Evolutionary conservation across 2,797 vertebrate species (phyloP), one percentile per base, ranked within the genome.

Genomic region (Typhlichthys subterraneus): DNA sequence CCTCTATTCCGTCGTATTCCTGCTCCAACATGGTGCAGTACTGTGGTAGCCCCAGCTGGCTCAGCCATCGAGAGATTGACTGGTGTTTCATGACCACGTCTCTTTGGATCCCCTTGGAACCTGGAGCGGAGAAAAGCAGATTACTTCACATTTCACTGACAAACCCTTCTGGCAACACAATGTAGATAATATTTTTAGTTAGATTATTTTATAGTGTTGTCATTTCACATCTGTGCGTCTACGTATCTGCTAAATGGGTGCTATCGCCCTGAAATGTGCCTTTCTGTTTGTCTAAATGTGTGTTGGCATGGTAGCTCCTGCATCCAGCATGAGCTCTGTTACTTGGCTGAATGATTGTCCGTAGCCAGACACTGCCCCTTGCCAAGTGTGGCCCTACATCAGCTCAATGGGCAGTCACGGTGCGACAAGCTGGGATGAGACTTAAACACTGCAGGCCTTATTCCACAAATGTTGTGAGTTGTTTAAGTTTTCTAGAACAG

Each of bases 41-140:
- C 57, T 94, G 90, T 5, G 88, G 89, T 63, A 95, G 85, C 12
- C 90, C 90, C 80, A 95, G 88, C 75, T 93, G 91, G 61, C 81
- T 89, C 63, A 95, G 74, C 91, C 93, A 94, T 67, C 91, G 89
- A 38, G 89, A 92, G 75, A 95, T 92, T 1, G 92, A 77, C 66
- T 93, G 85, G 72, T 93, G 91, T 76, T 93, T 94, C 92, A 93
- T 94, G 59, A 65, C 68, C 57, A 67, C 0, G 67, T 62, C 33
- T 38, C 7, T 38, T 38, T 38, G 33, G 33, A 6, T 57, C 45
- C 45, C 19, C 46, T 9, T 15, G 3, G 11, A 55, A 63, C 46
- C 62, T 45, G 59, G 51, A 48, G 45, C 66, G 53, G 50, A 48
- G n/a, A 55, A 17, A 48, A 51, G 47, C 15, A 47, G 12, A 48